Percentiles rank a stretch among this genome's conserved stretches.
These are phyloP conservation scores for Chelmon rostratus DNA, from an alignment of 2,797 vertebrate species.

Conservation along the genomic window DNA sequence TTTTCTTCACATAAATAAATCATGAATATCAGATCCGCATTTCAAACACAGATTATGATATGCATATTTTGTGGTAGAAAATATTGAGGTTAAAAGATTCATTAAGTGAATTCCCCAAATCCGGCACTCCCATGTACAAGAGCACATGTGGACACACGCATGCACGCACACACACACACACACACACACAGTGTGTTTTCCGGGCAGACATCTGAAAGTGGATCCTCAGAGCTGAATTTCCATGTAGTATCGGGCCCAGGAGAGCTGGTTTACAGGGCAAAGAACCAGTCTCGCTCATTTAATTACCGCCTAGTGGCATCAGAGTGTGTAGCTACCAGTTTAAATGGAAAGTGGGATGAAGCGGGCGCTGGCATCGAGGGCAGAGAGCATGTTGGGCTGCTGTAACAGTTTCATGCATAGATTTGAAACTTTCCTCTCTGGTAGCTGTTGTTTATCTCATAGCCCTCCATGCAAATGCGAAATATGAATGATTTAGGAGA, in stretches of 20 bases:
- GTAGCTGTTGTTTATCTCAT: slow-evolving; percentile 52
- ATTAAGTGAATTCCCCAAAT: slow-evolving; percentile 71
- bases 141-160: not conserved
- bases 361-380: slow-evolving; percentile 54
- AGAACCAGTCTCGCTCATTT: slow-evolving; percentile 78
- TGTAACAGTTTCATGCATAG: slow-evolving; percentile 46
- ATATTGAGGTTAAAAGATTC: slow-evolving; percentile 78
- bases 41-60: slow-evolving; percentile 67
- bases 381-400: slow-evolving; percentile 42
- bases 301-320: slow-evolving; percentile 78
- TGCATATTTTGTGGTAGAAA: slow-evolving; percentile 63
- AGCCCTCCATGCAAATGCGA: slow-evolving; percentile 44
- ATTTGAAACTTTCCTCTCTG: slow-evolving; percentile 54
- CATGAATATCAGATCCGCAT: slow-evolving; percentile 56
- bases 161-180: slow-evolving; percentile 18
- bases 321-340: slow-evolving; percentile 70
- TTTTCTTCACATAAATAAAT: slow-evolving; percentile 66
- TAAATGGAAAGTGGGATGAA: slow-evolving; percentile 74
- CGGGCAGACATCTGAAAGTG: slow-evolving; percentile 69
- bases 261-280: slow-evolving; percentile 80
- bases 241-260: slow-evolving; percentile 75
- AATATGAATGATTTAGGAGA: slow-evolving; percentile 38
- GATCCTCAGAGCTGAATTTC: slow-evolving; percentile 75
- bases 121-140: slow-evolving; percentile 44
- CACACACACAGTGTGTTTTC: slow-evolving; percentile 57